phyloP scores from a whole-genome alignment of 1,140 invertebrate species.

The Melanaphis sacchari region DNA sequence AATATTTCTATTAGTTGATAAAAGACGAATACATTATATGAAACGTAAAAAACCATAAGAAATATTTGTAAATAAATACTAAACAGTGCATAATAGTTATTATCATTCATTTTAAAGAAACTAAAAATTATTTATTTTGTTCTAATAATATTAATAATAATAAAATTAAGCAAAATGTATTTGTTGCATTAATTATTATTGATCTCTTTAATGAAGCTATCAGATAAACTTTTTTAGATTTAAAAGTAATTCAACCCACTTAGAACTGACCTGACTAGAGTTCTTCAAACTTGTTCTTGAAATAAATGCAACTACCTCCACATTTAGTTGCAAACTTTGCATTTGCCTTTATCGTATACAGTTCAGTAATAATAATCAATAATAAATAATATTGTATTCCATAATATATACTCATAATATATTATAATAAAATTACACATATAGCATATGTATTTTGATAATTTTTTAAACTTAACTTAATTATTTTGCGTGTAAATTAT shows the following conservation, averaged over 20 bases:
- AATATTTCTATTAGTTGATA: background rate
- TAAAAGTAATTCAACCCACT: background rate
- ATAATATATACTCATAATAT: background rate
- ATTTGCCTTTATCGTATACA: background rate
- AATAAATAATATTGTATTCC: background rate
- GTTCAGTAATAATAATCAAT: background rate
- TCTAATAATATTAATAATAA: background rate
- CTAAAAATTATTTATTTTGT: background rate
- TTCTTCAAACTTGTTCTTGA: background rate
- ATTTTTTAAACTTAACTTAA: background rate
- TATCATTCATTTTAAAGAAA: background rate
- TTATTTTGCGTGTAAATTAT: background rate
- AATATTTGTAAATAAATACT: background rate
- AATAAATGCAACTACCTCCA: background rate
- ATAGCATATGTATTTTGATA: background rate
- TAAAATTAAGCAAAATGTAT: background rate
- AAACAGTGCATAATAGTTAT: background rate
- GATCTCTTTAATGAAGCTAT: background rate
- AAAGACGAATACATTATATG: background rate
- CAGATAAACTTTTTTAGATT: background rate
- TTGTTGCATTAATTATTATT: background rate
- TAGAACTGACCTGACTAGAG: background rate
- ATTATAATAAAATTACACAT: background rate
- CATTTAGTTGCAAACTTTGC: background rate
- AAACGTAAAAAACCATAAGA: background rate